Percentiles rank a stretch among this genome's conserved stretches.
These are phyloP conservation scores for Lepidothrix coronata DNA, from an alignment of 2,113 vertebrate genomes.

Conservation along the genomic window DNA sequence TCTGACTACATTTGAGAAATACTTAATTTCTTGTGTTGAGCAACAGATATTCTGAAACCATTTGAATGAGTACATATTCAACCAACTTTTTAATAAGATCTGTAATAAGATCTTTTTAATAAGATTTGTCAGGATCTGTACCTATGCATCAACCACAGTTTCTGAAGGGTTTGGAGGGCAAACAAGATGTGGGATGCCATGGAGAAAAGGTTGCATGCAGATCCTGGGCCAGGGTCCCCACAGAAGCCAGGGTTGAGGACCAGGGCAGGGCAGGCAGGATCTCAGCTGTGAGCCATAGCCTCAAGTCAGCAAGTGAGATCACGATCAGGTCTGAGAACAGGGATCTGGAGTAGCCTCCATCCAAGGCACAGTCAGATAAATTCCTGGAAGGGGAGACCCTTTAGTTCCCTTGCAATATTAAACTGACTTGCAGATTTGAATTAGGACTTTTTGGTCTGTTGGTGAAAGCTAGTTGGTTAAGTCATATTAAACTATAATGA, in stretches of 20 bases:
- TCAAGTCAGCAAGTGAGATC: not conserved
- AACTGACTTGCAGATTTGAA: fast-evolving
- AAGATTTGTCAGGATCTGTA: not conserved
- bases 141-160: not conserved
- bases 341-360: not conserved
- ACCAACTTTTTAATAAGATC: not conserved
- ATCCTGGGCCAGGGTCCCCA: not conserved
- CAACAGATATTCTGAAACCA: not conserved
- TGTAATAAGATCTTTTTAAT: no score
- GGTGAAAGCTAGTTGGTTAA: not conserved
- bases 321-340: not conserved
- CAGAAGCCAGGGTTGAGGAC: not conserved
- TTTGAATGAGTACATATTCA: not conserved
- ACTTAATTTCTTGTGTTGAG: not conserved
- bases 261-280: not conserved
- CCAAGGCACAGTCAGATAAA: not conserved
- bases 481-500: not conserved
- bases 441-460: not conserved
- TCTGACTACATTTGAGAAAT: not conserved
- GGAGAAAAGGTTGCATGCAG: not conserved
- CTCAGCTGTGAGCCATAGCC: not conserved
- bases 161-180: not conserved
- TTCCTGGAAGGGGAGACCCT: not conserved
- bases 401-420: not conserved
- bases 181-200: not conserved